phyloP scores from a whole-genome alignment of 1,140 invertebrate species.

The Zaprionus tsacasi region DNA sequence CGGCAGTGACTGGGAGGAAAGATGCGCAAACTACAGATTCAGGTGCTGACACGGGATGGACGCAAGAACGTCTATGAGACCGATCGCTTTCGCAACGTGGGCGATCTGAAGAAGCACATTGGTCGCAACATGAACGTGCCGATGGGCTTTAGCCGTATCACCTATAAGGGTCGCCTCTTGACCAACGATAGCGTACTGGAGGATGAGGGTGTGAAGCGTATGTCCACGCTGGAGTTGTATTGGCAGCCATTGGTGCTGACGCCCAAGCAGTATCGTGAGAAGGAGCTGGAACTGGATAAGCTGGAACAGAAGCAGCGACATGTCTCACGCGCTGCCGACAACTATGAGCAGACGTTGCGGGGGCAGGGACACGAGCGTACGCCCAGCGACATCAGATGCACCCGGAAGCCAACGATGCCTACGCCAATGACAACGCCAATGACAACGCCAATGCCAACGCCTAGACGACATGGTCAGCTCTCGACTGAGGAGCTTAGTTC shows the following conservation, averaged over 20 bases:
- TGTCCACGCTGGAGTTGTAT: conserved; percentile 63
- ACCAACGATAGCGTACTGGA: conserved; percentile 53
- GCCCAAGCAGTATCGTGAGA: conserved; percentile 52
- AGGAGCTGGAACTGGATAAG: conserved; percentile 56
- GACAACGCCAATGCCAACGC: neutral
- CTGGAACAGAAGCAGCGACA: conserved; percentile 40
- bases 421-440: neutral
- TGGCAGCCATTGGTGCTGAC: conserved; percentile 68
- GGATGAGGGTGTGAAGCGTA: conserved; percentile 51
- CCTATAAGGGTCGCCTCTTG: conserved; percentile 57
- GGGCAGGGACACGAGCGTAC: conserved; percentile 12
- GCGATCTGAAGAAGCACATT: conserved; percentile 55
- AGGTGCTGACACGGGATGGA: conserved; percentile 62
- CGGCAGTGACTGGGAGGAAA: neutral
- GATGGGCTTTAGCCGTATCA: conserved; percentile 66
- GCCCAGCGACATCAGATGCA: neutral
- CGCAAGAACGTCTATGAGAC: conserved; percentile 57
- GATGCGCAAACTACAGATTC: conserved; percentile 58
- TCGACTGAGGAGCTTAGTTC: conserved; percentile 14
- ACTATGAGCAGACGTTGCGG: conserved; percentile 31
- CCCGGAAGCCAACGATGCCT: too few relatives aligned
- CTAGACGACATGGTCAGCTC: neutral
- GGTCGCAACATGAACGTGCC: conserved; percentile 56
- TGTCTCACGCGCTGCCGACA: conserved; percentile 10
- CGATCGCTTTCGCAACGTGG: conserved; percentile 55